These are phyloP conservation scores for Gymnocypris eckloni DNA, from an alignment of 2,797 vertebrate genomes.

Conservation along the genomic window DNA sequence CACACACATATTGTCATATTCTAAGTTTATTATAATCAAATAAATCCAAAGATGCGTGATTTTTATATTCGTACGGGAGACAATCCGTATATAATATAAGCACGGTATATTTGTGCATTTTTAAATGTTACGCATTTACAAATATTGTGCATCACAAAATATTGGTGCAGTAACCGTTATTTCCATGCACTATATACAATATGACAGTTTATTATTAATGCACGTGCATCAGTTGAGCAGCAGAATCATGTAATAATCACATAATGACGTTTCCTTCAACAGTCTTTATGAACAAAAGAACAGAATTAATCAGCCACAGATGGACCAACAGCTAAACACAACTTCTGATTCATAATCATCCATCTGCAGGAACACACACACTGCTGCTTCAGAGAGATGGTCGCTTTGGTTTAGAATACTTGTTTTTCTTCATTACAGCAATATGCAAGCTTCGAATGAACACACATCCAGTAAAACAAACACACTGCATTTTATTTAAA, in stretches of 20 bases:
- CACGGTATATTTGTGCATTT: neutral
- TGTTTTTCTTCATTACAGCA: neutral
- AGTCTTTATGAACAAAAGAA: conserved; percentile 23
- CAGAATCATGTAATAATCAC: neutral
- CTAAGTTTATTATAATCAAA: neutral
- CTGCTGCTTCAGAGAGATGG: neutral
- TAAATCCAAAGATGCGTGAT: neutral
- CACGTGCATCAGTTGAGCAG: neutral
- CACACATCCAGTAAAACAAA: neutral
- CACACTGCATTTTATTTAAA: neutral
- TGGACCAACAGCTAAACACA: conserved; percentile 30
- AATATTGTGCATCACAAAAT: neutral
- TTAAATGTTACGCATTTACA: neutral
- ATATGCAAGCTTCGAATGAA: neutral
- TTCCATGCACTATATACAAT: neutral
- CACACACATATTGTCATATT: neutral
- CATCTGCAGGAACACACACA: conserved; percentile 3
- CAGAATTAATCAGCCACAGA: conserved; percentile 14
- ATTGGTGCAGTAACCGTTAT: neutral
- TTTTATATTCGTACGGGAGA: neutral
- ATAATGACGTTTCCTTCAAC: conserved; percentile 7
- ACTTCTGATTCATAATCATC: conserved; percentile 11
- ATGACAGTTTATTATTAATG: neutral
- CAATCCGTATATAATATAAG: neutral
- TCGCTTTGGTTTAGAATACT: neutral